Evolutionary conservation across 2,888 invertebrate species (phyloP), one percentile per base, ranked within the genome.

Genomic region (Thyatira batis): DNA sequence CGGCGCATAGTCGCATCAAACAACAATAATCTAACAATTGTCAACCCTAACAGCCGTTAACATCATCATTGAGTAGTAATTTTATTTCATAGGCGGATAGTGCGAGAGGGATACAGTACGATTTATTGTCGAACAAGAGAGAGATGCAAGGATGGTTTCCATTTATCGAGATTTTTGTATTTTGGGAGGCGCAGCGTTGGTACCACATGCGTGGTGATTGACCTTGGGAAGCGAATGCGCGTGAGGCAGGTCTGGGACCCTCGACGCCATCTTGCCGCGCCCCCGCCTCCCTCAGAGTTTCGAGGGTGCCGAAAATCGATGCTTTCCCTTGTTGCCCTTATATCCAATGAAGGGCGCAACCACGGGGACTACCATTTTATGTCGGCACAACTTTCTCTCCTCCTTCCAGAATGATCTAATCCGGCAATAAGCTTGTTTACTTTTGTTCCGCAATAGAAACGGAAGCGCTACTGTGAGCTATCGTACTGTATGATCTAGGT

Each of bases 221-320:
- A 90, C 90, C 90, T 89, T 90, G 90, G 78, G 58, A 58, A 65
- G 63, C 69, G 79, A 76, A 72, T 73, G 83, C 82, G 87, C 84
- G 82, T 91, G 89, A 88, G 91, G 91, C 78, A 90, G 90, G 91
- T 89, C 87, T 77, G 84, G 88, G 73, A 62, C 67, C 69, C 65
- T 64, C 61, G 70, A 73, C 81, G 89, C 88, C 89, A 85, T 85
- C 83, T 85, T 86, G 83, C 75, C 82, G 76, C 82, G 82, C 86
- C 85, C 85, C 84, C 84, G 83, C 84, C 68, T 69, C 72, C 79
- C 76, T 73, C 67, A 58, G 64, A 61, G 61, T 66, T 62, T 69
- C 76, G 82, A 83, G 89, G 90, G 89, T 88, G 88, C 84, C 88
- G 74, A 90, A 92, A 91, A 92, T 91, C 91, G 90, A 91, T 91